Base-by-base conservation (phyloP, 2,888 invertebrate species). In the Strigamia maritima region DNA sequence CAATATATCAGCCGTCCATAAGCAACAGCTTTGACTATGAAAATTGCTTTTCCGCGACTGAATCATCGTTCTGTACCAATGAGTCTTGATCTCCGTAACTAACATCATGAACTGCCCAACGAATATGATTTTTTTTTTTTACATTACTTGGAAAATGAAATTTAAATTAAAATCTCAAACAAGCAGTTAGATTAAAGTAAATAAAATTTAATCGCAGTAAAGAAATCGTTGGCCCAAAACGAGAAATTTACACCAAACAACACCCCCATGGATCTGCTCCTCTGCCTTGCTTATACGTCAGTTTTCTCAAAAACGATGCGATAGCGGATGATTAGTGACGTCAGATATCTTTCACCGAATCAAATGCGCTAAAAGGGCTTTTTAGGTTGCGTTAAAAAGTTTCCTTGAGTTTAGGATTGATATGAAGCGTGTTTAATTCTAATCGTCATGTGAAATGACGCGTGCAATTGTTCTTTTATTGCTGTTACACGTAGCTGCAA, bases 1-100 rank as follows among this genome's bases (percentile, higher is more conserved):
- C 74, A 74, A 74, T 74, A 74, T 26, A 74, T 74, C 74, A 74
- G 74, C 74, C 28, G 74, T n/a, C 74, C 74, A 31, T 74, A 31
- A 31, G 31, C 74, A 28, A 31, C 26, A 74, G 74, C 74, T 31
- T 74, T 24, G 26, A 31, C 74, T 31, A 49, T 49, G 49, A 49
- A 49, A 49, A 49, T 49, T 49, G 49, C 49, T n/a, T 49, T 49
- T 49, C n/a, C 49, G 3, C 49, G n/a, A 19, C n/a, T 49, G 49
- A 12, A n/a, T 49, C 49, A 49, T 49, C 49, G 19, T 49, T 49
- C 49, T 49, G n/a, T 49, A n/a, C 19, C 49, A 49, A 10, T 49
- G 49, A 49, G 19, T 49, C n/a, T 49, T 49, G 49, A 49, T 10
- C 49, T 49, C 49, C 49, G 49, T 10, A 49, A 49, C 49, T 49